phyloP scores from a whole-genome alignment of 2,797 vertebrate genomes.

The Trachurus trachurus region DNA sequence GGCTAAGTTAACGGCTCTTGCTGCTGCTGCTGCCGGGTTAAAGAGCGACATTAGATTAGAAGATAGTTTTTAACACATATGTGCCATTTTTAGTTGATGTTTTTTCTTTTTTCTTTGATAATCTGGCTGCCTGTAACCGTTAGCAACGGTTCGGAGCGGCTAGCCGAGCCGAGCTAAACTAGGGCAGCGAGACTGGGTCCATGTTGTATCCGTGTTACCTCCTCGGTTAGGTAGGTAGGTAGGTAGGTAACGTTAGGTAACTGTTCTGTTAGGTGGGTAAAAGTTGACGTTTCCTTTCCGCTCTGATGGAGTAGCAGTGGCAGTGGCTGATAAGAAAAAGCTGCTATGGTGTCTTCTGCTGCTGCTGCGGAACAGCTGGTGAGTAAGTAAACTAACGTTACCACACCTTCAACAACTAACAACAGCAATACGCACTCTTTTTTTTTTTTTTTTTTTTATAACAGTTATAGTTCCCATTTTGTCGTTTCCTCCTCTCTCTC shows the following conservation, averaged over 20 bases:
- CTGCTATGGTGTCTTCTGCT: constrained; percentile 44
- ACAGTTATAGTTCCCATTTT: neutral
- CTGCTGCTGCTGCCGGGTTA: neutral
- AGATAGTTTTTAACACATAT: neutral
- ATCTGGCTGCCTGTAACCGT: neutral
- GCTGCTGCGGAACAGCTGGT: constrained; percentile 14
- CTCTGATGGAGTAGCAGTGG: constrained; percentile 2
- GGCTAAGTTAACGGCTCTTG: too few relatives aligned
- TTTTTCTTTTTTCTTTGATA: neutral
- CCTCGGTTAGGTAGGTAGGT: too few relatives aligned
- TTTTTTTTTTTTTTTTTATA: too few relatives aligned
- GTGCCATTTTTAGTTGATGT: too few relatives aligned
- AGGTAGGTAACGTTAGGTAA: too few relatives aligned
- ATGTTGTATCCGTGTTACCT: too few relatives aligned
- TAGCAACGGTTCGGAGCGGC: neutral
- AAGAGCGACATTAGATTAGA: neutral
- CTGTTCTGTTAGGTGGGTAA: too few relatives aligned
- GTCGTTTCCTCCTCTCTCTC: neutral
- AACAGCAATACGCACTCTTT: too few relatives aligned
- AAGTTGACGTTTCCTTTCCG: neutral
- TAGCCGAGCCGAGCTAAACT: constrained; percentile 38
- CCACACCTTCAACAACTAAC: constrained; percentile 54
- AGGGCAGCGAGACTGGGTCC: neutral
- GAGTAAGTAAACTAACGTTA: constrained; percentile 46
- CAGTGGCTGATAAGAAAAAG: neutral